Percentiles rank a stretch among this genome's conserved stretches.
phyloP scores from a whole-genome alignment of 2,113 vertebrate genomes.

The Indri indri region DNA sequence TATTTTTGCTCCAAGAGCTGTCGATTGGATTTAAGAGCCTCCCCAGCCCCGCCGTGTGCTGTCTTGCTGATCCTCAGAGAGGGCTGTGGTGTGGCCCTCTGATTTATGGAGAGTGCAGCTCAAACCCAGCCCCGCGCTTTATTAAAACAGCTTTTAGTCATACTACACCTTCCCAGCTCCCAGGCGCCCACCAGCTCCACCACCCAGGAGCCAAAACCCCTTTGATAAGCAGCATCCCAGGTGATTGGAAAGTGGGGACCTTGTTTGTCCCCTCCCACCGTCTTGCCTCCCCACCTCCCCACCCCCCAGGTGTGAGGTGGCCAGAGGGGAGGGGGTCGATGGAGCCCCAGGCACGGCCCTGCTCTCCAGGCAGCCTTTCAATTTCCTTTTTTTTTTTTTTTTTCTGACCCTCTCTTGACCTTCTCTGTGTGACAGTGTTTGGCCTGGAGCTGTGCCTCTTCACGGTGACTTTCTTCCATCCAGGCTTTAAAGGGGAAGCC shows the following conservation, averaged over 20 bases:
- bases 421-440: slow-evolving; percentile 42
- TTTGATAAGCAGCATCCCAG: slow-evolving; percentile 45
- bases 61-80: slow-evolving; percentile 55
- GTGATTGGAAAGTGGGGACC: not conserved
- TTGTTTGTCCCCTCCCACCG: not conserved
- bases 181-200: not conserved
- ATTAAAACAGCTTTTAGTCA: slow-evolving; percentile 56
- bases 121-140: not conserved
- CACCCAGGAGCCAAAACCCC: slow-evolving; percentile 43
- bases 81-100: slow-evolving; percentile 26
- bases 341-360: not conserved
- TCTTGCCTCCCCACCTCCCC: not conserved
- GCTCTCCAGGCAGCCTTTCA: slow-evolving; percentile 33
- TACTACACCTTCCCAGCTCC: not conserved
- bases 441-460: slow-evolving; percentile 57
- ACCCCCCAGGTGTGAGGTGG: not conserved
- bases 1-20: slow-evolving; percentile 53
- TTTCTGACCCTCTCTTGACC: slow-evolving; percentile 55
- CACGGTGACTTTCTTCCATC: not conserved
- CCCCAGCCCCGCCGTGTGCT: not conserved
- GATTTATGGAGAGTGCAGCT: slow-evolving; percentile 55
- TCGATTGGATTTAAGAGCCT: slow-evolving; percentile 63
- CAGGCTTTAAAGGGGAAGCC: slow-evolving; percentile 38
- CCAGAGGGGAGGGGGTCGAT: accelerated
- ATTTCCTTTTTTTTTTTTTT: not conserved